These are phyloP conservation scores for Steromphala cineraria DNA, from an alignment of 2,888 invertebrate species.

Conservation along the genomic window DNA sequence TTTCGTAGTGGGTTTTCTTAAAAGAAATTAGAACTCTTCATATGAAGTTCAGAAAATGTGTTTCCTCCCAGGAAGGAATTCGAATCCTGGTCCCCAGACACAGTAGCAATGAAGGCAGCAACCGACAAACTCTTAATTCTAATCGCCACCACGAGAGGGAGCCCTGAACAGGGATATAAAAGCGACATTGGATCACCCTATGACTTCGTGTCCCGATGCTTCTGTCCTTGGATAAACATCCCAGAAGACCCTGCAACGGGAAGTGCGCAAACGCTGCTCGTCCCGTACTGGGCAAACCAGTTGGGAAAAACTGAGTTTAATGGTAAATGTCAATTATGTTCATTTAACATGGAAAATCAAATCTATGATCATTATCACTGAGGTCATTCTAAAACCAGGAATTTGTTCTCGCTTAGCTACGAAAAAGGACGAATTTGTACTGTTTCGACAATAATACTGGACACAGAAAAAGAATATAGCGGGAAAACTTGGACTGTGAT, in stretches of 20 bases:
- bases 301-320: constrained; percentile 64
- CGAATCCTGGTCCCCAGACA: constrained; percentile 26
- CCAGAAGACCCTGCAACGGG: constrained; percentile 77
- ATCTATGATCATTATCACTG: too few species aligned
- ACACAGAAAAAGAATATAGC: too few species aligned
- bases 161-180: constrained; percentile 24
- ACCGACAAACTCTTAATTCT: constrained; percentile 61
- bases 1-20: too few species aligned
- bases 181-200: constrained; percentile 44
- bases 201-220: constrained; percentile 76
- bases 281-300: constrained; percentile 75
- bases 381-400: too few species aligned
- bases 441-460: too few species aligned
- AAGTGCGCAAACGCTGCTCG: constrained; percentile 76
- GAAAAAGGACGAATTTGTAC: too few species aligned
- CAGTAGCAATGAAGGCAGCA: constrained; percentile 43
- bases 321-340: constrained; percentile 62
- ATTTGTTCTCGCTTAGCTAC: too few species aligned
- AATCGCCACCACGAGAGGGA: constrained; percentile 62
- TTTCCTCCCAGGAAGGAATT: constrained; percentile 28
- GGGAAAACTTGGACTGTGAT: too few species aligned
- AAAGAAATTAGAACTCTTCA: too few species aligned
- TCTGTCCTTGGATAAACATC: constrained; percentile 77
- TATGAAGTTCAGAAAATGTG: too few species aligned
- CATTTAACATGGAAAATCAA: too few species aligned